These are phyloP conservation scores for Todiramphus saurophagus DNA, from an alignment of 2,113 vertebrate species.

Conservation along the genomic window DNA sequence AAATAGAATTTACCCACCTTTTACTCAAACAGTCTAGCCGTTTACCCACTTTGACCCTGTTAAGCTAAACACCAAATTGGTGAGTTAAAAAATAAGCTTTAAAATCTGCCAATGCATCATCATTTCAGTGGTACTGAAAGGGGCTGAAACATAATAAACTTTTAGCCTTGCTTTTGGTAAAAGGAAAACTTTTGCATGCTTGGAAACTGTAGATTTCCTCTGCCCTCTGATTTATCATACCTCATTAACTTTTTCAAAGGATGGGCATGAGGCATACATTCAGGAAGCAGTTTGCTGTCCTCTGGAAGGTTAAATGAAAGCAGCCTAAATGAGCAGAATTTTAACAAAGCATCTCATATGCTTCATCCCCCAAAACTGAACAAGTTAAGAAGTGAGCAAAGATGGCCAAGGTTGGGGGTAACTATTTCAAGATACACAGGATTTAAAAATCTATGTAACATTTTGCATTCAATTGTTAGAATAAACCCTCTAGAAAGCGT, in stretches of 20 bases:
- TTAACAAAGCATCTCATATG: background rate
- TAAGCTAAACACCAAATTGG: background rate
- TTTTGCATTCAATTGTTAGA: background rate
- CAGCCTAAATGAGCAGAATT: background rate
- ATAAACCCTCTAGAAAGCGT: background rate
- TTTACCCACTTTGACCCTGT: background rate
- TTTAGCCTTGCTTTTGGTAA: background rate
- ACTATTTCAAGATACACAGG: background rate
- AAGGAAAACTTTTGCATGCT: background rate
- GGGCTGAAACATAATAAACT: background rate
- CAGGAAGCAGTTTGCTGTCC: background rate
- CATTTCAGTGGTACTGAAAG: background rate
- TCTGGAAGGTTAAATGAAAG: background rate
- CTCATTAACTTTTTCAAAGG: background rate
- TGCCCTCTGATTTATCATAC: accelerated
- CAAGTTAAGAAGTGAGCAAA: background rate
- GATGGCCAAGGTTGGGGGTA: background rate
- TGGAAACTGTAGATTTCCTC: background rate
- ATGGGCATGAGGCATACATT: accelerated
- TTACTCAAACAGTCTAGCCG: background rate
- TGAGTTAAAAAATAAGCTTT: background rate
- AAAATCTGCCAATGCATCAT: background rate
- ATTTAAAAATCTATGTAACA: background rate
- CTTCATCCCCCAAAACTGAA: background rate
- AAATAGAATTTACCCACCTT: background rate